Base-by-base conservation (phyloP, 2,888 invertebrate species). In the Drosophila cognata region DNA sequence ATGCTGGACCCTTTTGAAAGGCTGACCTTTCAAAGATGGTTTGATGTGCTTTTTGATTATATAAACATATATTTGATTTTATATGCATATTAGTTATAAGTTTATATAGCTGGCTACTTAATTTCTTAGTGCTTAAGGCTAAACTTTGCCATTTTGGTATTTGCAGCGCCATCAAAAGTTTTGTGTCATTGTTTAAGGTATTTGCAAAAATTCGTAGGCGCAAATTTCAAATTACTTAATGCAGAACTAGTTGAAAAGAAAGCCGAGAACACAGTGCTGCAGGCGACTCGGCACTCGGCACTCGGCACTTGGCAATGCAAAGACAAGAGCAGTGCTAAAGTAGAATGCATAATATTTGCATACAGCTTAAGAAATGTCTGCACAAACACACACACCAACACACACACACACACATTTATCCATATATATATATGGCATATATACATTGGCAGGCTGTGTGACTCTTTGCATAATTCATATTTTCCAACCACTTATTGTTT, bases 401-500 rank as follows among this genome's bases (percentile, higher is more conserved):
- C 35, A 57, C 48, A 66, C 8, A 70, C 33, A n/a, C 11, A 38
- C 8, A 41, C 8, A 52, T 43, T 66, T n/a, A 69, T 18, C 18
- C 18, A 41, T 28, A 29, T 53, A 25, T 21, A 6, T 7, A 51
- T 33, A 33, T 11, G 13, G 31, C 29, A 18, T 58, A 58, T 46
- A 67, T 64, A 41, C 68, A 68, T 68, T 68, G 68, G 63, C 62
- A 59, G 36, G 50, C 41, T 69, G 41, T 67, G 48, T 72, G 75
- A 64, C 70, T 76, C 79, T 83, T 84, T 86, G 77, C 82, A 80
- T 80, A 76, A 85, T 86, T 85, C 87, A 85, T 86, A 85, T 84
- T 84, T 85, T 82, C 75, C 86, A 84, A 82, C 86, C 84, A 86
- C 84, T 84, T 86, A 85, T 85, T 85, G 84, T 85, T 85, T 82